Percentiles rank a stretch among this genome's conserved stretches.
Evolutionary conservation across 2,888 invertebrate species (phyloP).

Genomic region (Clanis bilineata): DNA sequence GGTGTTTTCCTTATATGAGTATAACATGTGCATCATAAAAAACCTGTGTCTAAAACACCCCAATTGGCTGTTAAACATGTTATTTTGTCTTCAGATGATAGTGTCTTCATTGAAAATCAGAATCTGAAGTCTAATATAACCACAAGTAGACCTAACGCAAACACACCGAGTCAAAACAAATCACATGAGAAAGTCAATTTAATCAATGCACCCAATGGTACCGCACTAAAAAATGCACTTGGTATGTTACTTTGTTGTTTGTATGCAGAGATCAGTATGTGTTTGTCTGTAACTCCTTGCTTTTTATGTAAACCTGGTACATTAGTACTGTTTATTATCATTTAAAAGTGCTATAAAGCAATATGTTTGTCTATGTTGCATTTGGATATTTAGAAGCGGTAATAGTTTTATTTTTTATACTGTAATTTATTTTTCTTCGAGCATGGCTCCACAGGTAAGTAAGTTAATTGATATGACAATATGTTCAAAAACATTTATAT

Average conservation of each 20-base stretch:
- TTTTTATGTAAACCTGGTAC: conserved; percentile 4
- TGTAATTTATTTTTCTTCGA: too few relatives aligned
- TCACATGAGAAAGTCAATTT: conserved; percentile 60
- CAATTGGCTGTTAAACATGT: conserved; percentile 37
- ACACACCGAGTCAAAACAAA: conserved; percentile 60
- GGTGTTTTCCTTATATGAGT: background rate
- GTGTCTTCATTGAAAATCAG: conserved; percentile 72
- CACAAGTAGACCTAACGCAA: conserved; percentile 58
- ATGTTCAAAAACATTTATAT: background rate
- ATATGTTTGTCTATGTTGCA: background rate
- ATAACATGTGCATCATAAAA: background rate
- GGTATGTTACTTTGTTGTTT: conserved; percentile 58
- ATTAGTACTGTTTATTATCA: background rate
- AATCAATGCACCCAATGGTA: conserved; percentile 68
- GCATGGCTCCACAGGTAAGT: too few relatives aligned
- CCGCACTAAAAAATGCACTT: conserved; percentile 67
- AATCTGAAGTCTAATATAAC: conserved; percentile 64
- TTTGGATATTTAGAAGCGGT: too few relatives aligned
- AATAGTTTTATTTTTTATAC: background rate
- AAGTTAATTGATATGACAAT: background rate
- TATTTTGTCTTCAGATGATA: conserved; percentile 76
- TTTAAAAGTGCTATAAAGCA: background rate
- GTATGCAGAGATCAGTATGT: conserved; percentile 14
- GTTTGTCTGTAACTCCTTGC: conserved; percentile 17
- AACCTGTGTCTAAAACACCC: background rate